Percentiles rank a stretch among this genome's conserved stretches.
Conservation (phyloP, 64 coral and sea anemone genomes). For the Catalaphyllia jardinei region DNA sequence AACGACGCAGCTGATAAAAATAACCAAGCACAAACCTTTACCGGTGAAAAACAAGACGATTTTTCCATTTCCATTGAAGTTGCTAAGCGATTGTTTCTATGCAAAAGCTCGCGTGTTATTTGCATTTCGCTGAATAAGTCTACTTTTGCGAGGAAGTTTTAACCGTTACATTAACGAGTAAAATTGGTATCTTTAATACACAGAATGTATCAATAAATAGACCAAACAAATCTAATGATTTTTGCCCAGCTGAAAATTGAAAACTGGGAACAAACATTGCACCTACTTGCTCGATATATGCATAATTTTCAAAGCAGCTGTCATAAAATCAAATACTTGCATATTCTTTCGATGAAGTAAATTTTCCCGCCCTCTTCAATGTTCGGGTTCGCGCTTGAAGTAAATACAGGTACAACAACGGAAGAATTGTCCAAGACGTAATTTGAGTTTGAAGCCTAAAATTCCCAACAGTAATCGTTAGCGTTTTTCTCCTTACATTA, state of each 20-base stretch:
- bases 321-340: no score
- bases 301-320: no score
- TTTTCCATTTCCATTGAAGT: neutral
- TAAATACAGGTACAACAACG: no score
- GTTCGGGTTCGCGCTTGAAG: no score
- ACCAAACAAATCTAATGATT: neutral
- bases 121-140: neutral
- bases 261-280: no score
- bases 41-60: neutral
- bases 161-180: neutral
- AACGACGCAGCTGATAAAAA: neutral
- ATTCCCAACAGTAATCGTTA: no score
- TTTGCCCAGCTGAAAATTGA: neutral
- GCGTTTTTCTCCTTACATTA: no score
- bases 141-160: neutral
- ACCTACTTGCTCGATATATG: no score
- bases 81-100: slow-evolving; percentile 6
- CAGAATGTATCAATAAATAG: neutral
- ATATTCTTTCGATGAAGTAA: no score
- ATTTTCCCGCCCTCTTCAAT: no score
- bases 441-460: no score
- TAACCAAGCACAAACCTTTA: neutral
- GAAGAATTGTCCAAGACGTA: no score
- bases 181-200: neutral
- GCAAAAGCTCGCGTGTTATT: neutral